Base-by-base conservation (phyloP, 2,797 vertebrate genomes). In the Neoniphon sammara region DNA sequence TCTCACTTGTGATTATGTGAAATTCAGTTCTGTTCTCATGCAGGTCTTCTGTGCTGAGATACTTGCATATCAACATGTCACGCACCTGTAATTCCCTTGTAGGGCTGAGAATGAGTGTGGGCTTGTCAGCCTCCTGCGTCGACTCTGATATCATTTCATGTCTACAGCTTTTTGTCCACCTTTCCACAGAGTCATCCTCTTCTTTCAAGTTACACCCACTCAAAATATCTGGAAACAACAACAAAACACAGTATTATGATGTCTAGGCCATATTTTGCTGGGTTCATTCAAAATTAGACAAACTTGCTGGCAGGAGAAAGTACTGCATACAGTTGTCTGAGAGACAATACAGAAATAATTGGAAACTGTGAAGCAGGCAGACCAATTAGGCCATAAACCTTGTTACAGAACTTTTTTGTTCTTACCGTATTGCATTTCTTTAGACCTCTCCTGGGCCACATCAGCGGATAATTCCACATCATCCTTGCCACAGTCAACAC, bases 41-140 rank as follows among this genome's bases (percentile, higher is more conserved):
- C 7, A 52, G 31, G 6, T 20, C 7, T 23, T 60, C 12, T 63
- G 8, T 17, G n/a, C 1, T 27, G 17, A 5, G n/a, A 58, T 0
- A 2, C 10, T 70, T 47, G 10, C 21, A 20, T 15, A 53, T 66
- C 14, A 18, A 54, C 25, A 61, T 12, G 21, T 54, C 54, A 44
- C 75, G 55, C 46, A 94, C 93, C 87, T 86, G 86, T 42, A 80
- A 49, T 10, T 71, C 82, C 60, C 49, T 74, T 6, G 82, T 82
- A 15, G 80, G 73, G 54, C 73, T 80, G 57, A 81, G 50, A 2
- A 55, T 25, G 7, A 66, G 50, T 10, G 62, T 8, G 17, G 81
- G 23, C 0, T 53, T 7, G 2, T 88, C 83, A 27, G 60, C 66
- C 39, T 86, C 71, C 57, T 79, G 83, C 17, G 59, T 36, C 7